Percentiles rank a stretch among this genome's conserved stretches.
Conservation (phyloP, 2,797 vertebrate genomes). For the Bradypus variegatus region DNA sequence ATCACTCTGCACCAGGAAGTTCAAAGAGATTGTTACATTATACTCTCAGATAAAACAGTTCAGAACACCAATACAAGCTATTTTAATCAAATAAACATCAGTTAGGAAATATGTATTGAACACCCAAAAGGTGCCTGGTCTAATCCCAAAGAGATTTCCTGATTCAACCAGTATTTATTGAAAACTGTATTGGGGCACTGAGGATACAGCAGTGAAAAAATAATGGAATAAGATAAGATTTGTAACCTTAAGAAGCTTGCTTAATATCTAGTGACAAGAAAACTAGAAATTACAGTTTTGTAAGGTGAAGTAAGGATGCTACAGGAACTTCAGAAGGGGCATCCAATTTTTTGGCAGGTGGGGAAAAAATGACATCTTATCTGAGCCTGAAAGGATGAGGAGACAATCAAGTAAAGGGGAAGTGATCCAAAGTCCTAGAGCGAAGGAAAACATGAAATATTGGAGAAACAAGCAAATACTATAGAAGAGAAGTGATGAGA, state of each 20-base stretch:
- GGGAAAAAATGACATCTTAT: neutral
- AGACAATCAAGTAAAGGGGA: neutral
- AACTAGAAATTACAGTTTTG: neutral
- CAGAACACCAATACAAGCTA: neutral
- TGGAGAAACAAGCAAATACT: neutral
- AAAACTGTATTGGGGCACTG: neutral
- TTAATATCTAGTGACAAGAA: neutral
- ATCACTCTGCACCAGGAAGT: neutral
- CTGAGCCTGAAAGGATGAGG: neutral
- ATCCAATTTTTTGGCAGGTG: neutral
- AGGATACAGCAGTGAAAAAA: neutral
- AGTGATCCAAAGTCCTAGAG: neutral
- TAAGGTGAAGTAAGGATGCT: neutral
- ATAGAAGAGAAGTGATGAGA: neutral
- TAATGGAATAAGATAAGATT: neutral
- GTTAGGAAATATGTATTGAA: neutral
- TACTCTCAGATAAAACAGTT: neutral
- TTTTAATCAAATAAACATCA: slow-evolving; percentile 17
- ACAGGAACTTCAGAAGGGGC: neutral
- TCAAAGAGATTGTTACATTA: neutral
- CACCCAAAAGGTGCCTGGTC: neutral
- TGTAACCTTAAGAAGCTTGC: neutral
- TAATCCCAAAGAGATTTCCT: neutral
- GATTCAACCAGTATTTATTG: neutral
- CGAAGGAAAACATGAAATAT: neutral